phyloP scores from a whole-genome alignment of 2,888 invertebrate species.

The Harpalus rufipes region DNA sequence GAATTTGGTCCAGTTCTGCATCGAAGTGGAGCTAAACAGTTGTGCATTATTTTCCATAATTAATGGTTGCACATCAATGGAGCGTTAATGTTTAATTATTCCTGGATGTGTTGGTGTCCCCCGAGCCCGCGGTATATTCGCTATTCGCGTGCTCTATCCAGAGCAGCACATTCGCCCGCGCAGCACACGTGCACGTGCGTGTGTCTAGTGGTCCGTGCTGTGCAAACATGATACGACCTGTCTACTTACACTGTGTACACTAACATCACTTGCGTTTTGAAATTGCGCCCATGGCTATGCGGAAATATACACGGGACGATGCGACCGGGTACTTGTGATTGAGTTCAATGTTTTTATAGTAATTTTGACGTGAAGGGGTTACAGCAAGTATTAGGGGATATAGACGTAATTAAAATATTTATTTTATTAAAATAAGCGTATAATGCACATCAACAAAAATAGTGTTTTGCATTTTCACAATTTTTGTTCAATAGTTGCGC shows the following conservation, averaged over 20 bases:
- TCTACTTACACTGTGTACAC: slow-evolving; percentile 8
- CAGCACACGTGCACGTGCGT: slow-evolving; percentile 1
- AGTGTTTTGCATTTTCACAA: too few relatives aligned
- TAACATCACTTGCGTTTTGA: slow-evolving; percentile 29
- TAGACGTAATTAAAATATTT: too few relatives aligned
- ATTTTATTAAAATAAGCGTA: too few relatives aligned
- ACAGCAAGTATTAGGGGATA: too few relatives aligned
- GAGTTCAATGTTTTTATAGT: too few relatives aligned
- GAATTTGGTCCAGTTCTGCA: slow-evolving; percentile 16
- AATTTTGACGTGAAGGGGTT: too few relatives aligned
- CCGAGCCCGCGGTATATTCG: not conserved
- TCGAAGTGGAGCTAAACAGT: slow-evolving; percentile 54
- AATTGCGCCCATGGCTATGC: slow-evolving; percentile 1
- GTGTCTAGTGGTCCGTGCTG: slow-evolving; percentile 24
- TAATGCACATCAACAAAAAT: too few relatives aligned
- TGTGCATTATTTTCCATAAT: slow-evolving; percentile 69
- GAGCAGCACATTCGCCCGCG: not conserved
- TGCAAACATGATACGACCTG: slow-evolving; percentile 48
- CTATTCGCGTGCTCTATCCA: slow-evolving; percentile 2
- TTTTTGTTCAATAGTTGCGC: too few relatives aligned
- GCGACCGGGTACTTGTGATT: too few relatives aligned
- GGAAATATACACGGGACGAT: not conserved
- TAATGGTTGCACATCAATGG: slow-evolving; percentile 73
- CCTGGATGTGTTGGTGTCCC: slow-evolving; percentile 53
- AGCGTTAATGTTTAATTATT: slow-evolving; percentile 74